Evolutionary conservation across 2,113 vertebrate genomes (phyloP), one percentile per base, ranked within the genome.

Genomic region (Phocoena sinus): DNA sequence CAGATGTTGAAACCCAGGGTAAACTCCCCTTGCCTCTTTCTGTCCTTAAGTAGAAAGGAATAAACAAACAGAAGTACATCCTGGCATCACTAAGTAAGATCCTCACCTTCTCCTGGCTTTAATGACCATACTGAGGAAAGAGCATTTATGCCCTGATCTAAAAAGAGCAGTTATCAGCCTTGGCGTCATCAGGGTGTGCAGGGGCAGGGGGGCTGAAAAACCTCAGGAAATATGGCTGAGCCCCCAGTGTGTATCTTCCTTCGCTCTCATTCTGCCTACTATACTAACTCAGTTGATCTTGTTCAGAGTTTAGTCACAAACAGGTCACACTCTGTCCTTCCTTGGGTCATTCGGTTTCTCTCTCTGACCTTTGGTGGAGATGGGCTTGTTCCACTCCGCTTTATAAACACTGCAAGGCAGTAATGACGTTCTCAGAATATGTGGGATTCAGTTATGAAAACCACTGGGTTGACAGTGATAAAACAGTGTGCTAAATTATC

Each of bases 401-500:
- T 53, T 94, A 84, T 58, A 96, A 98, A 97, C 76, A 31, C 33
- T 73, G 89, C 91, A 26, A 90, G 91, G 94, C 96, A 97, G 93
- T 97, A 95, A 97, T 95, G 94, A 96, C n/a, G 77, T 95, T 97
- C 77, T 79, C 44, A n/a, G 90, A 92, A 94, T 73, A 89, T 12
- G 68, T 81, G 83, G 80, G 80, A 68, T 97, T 97, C 62, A 4
- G 13, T 87, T 17, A 60, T 97, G 97, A 98, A 97, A 98, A 97
- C 94, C 93, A 63, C 80, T 83, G 91, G 53, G 84, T 96, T 94
- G 97, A 85, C 86, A 96, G 81, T 97, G 97, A 98, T 97, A 97
- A 98, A 98, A 97, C 47, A 13, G 28, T 31, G 38, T 14, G 44
- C 96, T 97, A 96, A 98, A 98, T 98, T 98, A 97, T 92, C 93